phyloP scores from a whole-genome alignment of 2,888 invertebrate genomes.

The Hesperia comma region DNA sequence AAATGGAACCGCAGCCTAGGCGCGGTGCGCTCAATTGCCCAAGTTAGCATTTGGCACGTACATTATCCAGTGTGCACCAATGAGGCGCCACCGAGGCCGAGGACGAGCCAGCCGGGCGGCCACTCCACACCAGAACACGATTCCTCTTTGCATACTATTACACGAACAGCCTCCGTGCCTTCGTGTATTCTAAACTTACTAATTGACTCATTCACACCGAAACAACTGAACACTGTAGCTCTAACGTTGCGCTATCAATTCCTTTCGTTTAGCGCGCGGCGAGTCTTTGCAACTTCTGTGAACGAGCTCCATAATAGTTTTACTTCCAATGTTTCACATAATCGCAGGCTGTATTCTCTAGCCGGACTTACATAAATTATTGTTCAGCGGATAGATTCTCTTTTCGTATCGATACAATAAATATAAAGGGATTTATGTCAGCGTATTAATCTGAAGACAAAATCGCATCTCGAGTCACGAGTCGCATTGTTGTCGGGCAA shows the following conservation, averaged over 20 bases:
- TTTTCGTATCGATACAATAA: slow-evolving; percentile 72
- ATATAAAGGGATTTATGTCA: slow-evolving; percentile 77
- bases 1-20: slow-evolving; percentile 25
- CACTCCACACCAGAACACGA: slow-evolving; percentile 44
- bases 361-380: slow-evolving; percentile 48
- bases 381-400: slow-evolving; percentile 47
- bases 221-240: not conserved
- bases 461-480: slow-evolving; percentile 76
- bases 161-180: slow-evolving; percentile 51
- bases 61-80: slow-evolving; percentile 64
- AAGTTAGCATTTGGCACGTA: slow-evolving; percentile 78
- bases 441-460: slow-evolving; percentile 72
- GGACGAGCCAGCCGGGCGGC: slow-evolving; percentile 48
- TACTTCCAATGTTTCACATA: slow-evolving; percentile 40
- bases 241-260: slow-evolving; percentile 10
- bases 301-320: slow-evolving; percentile 32
- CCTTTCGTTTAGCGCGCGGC: slow-evolving; percentile 12
- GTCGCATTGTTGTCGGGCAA: slow-evolving; percentile 69
- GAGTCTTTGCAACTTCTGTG: slow-evolving; percentile 21
- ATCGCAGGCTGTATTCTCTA: slow-evolving; percentile 44
- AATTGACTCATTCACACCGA: slow-evolving; percentile 48
- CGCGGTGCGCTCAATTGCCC: slow-evolving; percentile 61
- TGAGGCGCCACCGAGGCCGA: slow-evolving; percentile 53
- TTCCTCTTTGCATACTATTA: slow-evolving; percentile 59
- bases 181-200: slow-evolving; percentile 52